Evolutionary conservation across 2,888 invertebrate genomes (phyloP), one percentile per base, ranked within the genome.

Genomic region (Acanthacorydalis orientalis): DNA sequence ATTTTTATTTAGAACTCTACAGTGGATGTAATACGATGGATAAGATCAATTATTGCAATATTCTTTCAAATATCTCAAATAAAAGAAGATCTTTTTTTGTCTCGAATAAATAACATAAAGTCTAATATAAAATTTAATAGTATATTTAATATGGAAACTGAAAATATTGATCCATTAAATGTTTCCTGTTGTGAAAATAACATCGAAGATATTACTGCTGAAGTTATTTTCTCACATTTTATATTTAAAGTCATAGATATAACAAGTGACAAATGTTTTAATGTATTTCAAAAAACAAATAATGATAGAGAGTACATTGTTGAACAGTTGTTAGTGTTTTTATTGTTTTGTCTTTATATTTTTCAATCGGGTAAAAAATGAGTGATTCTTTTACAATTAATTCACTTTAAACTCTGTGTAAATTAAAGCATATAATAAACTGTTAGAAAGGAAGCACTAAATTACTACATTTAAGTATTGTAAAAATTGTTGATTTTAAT

Each of bases 161-260:
- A 70, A 37, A 60, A 67, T 43, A 34, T 42, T 0, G 81, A 81
- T 57, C 81, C 81, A 0, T 57, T 81, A 8, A 79, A 81, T 59
- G 80, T 77, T 0, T 70, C 73, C 15, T 77, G 73, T 49, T 69
- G 73, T 0, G 72, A 74, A 32, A 74, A 75, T 15, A 70, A 71
- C 46, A 75, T 76, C 57, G 69, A 72, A 0, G 70, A 73, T 51
- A 58, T 78, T 8, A 67, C 74, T 1, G 74, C 80, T 0, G 80
- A 82, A 57, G 72, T 73, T 31, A 71, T 80, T 42, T 61, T 83
- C 50, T 74, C 80, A 1, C 69, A 74, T 57, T 77, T 77, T 55
- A 61, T 86, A 51, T 78, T 87, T 55, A 77, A 80, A 56, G 76
- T 79, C 0, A 65, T 85, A 51, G 76, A 69, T 11, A 56, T 72